These are phyloP conservation scores for Lepidochrysops patricia DNA, from an alignment of 2,888 invertebrate species.

Conservation along the genomic window DNA sequence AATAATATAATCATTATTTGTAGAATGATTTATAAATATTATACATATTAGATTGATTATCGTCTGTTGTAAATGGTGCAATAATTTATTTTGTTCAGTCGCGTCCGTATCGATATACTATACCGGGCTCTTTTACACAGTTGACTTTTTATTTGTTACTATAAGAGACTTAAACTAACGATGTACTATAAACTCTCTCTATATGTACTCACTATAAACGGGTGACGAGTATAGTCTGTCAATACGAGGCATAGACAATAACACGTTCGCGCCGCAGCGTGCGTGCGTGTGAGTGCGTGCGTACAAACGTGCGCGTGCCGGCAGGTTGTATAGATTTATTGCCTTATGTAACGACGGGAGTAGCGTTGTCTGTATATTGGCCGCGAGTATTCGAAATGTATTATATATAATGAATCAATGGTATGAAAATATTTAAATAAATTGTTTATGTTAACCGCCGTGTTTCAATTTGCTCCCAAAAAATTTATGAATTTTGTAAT, in stretches of 20 bases:
- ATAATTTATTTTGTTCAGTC: conserved; percentile 16
- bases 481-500: neutral
- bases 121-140: neutral
- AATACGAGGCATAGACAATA: conserved; percentile 3
- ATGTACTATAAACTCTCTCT: too few species aligned
- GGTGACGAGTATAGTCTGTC: neutral
- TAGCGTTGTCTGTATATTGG: conserved; percentile 34
- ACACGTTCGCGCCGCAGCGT: neutral
- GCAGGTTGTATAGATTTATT: conserved; percentile 37
- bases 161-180: neutral
- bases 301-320: neutral
- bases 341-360: conserved; percentile 13
- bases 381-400: conserved; percentile 46
- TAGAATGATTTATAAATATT: conserved; percentile 14
- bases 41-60: conserved; percentile 17
- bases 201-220: too few species aligned
- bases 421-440: conserved; percentile 64
- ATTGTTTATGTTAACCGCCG: conserved; percentile 66
- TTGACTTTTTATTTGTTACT: neutral
- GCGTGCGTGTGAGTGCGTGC: neutral
- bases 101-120: neutral
- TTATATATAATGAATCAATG: conserved; percentile 49
- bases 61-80: conserved; percentile 20
- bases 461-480: conserved; percentile 19
- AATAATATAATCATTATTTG: neutral